Evolutionary conservation across 2,113 vertebrate genomes (phyloP), one percentile per base, ranked within the genome.

Genomic region (Gallinago media): DNA sequence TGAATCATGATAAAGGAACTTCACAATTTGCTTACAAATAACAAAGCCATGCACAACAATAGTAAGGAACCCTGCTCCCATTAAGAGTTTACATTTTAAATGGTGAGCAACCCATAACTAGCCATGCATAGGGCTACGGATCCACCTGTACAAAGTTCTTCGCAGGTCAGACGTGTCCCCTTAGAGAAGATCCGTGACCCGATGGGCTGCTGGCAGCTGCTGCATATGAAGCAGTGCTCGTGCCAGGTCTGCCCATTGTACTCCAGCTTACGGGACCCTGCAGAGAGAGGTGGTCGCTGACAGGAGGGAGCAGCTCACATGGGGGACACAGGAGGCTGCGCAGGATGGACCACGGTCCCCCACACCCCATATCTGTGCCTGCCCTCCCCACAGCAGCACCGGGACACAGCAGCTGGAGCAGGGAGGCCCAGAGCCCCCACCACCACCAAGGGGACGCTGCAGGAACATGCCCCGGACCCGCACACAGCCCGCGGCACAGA

Each of bases 241-340:
- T n/a, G n/a, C n/a, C n/a, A n/a, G n/a, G n/a, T n/a, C n/a, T n/a
- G n/a, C n/a, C n/a, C n/a, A n/a, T n/a, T n/a, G n/a, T n/a, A n/a
- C n/a, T n/a, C n/a, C n/a, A n/a, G n/a, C n/a, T 99, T 99, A 95
- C 99, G 99, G 21, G 99, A 99, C 21, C 99, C 99, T 99, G 96
- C 91, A 89, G 90, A 97, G 88, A 96, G 47, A 96, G 86, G 12
- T 20, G 9, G 56, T 75, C n/a, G 38, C 36, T 46, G 73, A 32
- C 32, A 11, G 16, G 8, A 50, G 44, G 70, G 47, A 73, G 56
- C 68, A 65, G 70, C 62, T 42, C 54, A 23, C 47, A 3, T 1
- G 10, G 8, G 8, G 36, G 27, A 42, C 1, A 3, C 1, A 1
- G 56, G 46, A 26, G 22, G 23, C 71, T 44, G 32, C 2, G 25